phyloP scores from a whole-genome alignment of 2,888 invertebrate genomes.

The Nineta flava region DNA sequence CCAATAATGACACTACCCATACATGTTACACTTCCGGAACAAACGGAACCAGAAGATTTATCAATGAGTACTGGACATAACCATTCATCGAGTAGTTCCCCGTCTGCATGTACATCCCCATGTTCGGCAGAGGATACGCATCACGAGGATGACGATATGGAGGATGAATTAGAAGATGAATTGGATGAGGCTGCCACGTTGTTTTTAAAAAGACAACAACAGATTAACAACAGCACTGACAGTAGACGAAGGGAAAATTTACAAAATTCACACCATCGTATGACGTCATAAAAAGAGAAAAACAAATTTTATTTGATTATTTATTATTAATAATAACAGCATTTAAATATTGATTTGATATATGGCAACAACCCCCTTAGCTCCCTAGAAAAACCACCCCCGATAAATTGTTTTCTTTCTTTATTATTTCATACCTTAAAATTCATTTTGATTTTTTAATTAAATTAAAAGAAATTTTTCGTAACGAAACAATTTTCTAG shows the following conservation, averaged over 20 bases:
- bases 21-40: conserved; percentile 45
- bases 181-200: conserved; percentile 34
- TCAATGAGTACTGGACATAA: conserved; percentile 47
- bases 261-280: not conserved
- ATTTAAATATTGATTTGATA: too few species aligned
- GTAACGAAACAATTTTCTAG: too few species aligned
- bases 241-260: not conserved
- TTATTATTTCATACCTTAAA: too few species aligned
- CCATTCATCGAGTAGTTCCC: conserved; percentile 30
- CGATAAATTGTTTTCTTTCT: too few species aligned
- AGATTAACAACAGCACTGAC: not conserved
- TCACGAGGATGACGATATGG: conserved; percentile 31
- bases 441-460: too few species aligned
- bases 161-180: conserved; percentile 34
- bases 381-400: too few species aligned
- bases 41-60: conserved; percentile 83
- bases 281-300: too few species aligned
- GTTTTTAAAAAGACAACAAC: conserved; percentile 28
- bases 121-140: conserved; percentile 19
- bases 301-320: too few species aligned
- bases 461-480: too few species aligned
- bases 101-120: conserved; percentile 27
- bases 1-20: conserved; percentile 24
- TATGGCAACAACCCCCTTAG: too few species aligned
- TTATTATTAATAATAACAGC: too few species aligned